Percentiles rank a stretch among this genome's conserved stretches.
These are phyloP conservation scores for Trichopoda pennipes DNA, from an alignment of 2,888 invertebrate genomes.

Conservation along the genomic window DNA sequence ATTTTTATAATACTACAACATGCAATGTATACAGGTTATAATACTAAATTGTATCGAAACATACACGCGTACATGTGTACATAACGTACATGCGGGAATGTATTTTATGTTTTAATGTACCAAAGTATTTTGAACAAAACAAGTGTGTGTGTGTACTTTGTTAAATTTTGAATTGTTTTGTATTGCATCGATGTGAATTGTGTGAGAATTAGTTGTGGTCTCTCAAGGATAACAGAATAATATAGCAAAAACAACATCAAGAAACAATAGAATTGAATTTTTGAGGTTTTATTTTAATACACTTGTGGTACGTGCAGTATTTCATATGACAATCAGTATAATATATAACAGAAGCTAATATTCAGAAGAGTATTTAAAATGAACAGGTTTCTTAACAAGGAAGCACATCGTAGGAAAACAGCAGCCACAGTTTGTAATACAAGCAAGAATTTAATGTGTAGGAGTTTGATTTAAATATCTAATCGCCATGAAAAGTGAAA, in stretches of 20 bases:
- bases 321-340: slow-evolving; percentile 41
- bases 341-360: slow-evolving; percentile 12
- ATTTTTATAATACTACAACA: slow-evolving; percentile 70
- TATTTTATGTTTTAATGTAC: not conserved
- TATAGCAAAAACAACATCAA: slow-evolving; percentile 38
- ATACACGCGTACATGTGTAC: not conserved
- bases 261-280: slow-evolving; percentile 62
- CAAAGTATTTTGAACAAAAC: not conserved
- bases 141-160: not conserved
- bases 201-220: slow-evolving; percentile 76
- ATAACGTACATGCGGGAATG: not conserved
- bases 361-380: not conserved
- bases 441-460: no score
- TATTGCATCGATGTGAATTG: slow-evolving; percentile 68
- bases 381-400: not conserved
- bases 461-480: no score
- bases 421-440: not conserved
- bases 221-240: slow-evolving; percentile 56
- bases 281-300: slow-evolving; percentile 63
- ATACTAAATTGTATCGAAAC: not conserved
- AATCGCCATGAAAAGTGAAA: no score
- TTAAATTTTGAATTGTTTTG: slow-evolving; percentile 42
- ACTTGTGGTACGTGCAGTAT: slow-evolving; percentile 28
- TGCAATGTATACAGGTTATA: not conserved
- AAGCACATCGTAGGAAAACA: not conserved